Base-by-base conservation (phyloP, 2,113 vertebrate genomes). In the Columba livia region DNA sequence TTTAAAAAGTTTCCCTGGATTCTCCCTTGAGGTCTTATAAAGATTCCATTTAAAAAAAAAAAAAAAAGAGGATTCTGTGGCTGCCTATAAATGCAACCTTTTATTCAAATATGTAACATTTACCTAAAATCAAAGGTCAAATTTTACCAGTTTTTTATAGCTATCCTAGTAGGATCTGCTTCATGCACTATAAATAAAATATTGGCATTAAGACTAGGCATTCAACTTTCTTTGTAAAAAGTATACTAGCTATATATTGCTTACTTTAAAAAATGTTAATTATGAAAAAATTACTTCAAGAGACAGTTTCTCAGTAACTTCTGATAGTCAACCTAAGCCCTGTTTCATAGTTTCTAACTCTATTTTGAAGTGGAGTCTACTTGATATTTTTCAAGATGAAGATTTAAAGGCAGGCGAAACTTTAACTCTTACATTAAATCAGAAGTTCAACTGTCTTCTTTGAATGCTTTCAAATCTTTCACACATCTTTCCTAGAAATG, bases 71-170 rank as follows among this genome's bases (percentile, higher is more conserved):
- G 60, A 64, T 50, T 72, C 36, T 36, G 11, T 5, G 12, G 12
- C 77, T 90, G 79, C 38, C 51, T 94, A 74, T 89, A 95, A 94
- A 94, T 58, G 82, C 56, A 88, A 89, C 48, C 73, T 95, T 96
- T 96, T 66, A 92, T 80, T 96, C 60, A 73, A 93, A 73, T 88
- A 79, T 9, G 61, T 96, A 96, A 94, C 58, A 87, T 93, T 94
- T 94, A 38, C 48, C 65, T 85, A 96, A 89, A 96, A 66, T 56
- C 57, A 95, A 96, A 96, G 94, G 83, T 94, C 92, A 96, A 13
- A 81, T 75, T 92, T 80, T 86, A 90, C 31, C 85, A 84, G 42
- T 15, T 93, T 93, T 94, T 94, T 92, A 92, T 88, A 48, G 65
- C 61, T 84, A 10, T 74, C n/a, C 34, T 90, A 38, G 56, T 34